Evolutionary conservation across 1,140 invertebrate genomes (phyloP).

Genomic region (Stegodyphus mimosarum): DNA sequence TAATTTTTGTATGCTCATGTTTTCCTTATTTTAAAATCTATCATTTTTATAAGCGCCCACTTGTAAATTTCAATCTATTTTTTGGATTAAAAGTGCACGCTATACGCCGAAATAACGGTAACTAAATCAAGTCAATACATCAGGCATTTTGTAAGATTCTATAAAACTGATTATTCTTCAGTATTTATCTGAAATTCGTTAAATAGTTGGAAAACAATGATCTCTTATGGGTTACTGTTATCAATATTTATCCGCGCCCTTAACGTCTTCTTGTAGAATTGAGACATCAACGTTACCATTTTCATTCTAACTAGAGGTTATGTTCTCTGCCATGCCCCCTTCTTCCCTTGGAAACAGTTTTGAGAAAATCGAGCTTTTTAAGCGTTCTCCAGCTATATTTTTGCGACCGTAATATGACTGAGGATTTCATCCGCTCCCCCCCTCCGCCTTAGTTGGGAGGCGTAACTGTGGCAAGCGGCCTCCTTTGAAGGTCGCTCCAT

Average conservation of each 20-base stretch:
- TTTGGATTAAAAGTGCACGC: no score
- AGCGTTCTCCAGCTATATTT: background rate
- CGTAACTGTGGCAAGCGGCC: slow-evolving; percentile 16
- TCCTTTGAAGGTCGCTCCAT: slow-evolving; percentile 25
- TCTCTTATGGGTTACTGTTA: no score
- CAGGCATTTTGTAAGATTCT: no score
- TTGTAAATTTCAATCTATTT: no score
- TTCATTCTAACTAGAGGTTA: background rate
- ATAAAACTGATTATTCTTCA: no score
- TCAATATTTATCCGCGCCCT: background rate
- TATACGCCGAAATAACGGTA: no score
- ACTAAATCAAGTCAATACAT: no score
- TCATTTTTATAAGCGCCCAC: no score
- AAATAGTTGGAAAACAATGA: no score
- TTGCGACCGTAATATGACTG: background rate
- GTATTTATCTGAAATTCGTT: no score
- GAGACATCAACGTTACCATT: slow-evolving; percentile 27
- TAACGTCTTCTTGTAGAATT: background rate
- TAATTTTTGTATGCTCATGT: no score
- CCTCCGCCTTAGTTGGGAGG: background rate
- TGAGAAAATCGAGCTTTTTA: background rate
- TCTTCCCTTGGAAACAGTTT: background rate
- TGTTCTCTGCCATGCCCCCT: background rate
- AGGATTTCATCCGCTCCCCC: background rate
- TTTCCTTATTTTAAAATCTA: no score